phyloP scores from a whole-genome alignment of 2,888 invertebrate species.

The Lithophane leautieri region DNA sequence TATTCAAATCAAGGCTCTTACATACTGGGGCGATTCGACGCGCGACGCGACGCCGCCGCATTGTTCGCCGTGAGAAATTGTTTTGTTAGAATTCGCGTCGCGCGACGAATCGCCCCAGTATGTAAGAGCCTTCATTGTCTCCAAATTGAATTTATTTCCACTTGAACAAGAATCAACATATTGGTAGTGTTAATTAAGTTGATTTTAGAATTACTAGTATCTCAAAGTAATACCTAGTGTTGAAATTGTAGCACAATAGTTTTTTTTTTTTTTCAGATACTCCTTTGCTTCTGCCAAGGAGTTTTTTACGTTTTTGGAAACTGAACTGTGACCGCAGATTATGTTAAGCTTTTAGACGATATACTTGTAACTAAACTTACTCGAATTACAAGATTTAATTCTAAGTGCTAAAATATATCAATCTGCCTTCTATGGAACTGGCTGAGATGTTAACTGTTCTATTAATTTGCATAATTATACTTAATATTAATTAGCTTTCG shows the following conservation, averaged over 20 bases:
- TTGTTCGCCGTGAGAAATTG: too few species aligned
- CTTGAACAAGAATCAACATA: background rate
- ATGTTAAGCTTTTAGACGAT: constrained; percentile 25
- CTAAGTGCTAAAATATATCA: constrained; percentile 20
- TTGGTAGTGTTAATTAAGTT: background rate
- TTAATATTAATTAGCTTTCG: constrained; percentile 1
- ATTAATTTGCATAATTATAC: constrained; percentile 38
- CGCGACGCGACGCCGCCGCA: too few species aligned
- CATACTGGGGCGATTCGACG: too few species aligned
- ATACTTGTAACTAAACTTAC: constrained; percentile 22
- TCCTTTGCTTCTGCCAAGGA: too few species aligned
- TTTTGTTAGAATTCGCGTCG: too few species aligned
- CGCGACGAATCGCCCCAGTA: too few species aligned
- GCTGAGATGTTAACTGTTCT: constrained; percentile 13
- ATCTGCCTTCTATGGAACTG: constrained; percentile 8
- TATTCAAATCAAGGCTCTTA: too few species aligned
- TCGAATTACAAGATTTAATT: constrained; percentile 38
- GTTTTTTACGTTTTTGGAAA: background rate
- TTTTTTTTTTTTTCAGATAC: background rate
- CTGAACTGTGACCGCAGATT: background rate
- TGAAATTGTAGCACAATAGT: background rate
- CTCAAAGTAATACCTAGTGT: too few species aligned
- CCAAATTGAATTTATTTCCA: background rate
- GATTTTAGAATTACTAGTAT: background rate
- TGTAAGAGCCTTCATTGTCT: too few species aligned